Base-by-base conservation (phyloP, 2,113 vertebrate genomes). In the Stictonetta naevosa region DNA sequence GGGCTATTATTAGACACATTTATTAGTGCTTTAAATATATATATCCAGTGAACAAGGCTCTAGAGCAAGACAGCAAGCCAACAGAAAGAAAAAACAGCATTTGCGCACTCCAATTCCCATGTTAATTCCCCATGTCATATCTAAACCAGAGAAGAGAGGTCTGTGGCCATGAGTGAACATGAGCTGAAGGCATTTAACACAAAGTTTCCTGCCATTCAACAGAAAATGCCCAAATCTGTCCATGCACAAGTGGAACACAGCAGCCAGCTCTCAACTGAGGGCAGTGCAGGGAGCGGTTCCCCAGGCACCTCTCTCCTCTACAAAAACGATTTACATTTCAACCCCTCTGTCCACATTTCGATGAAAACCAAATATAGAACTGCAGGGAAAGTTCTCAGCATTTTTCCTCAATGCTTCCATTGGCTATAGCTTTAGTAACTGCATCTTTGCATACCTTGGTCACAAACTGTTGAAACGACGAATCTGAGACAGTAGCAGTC, bases 121-220 rank as follows among this genome's bases (percentile, higher is more conserved):
- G 67, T 46, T 88, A 85, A 88, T n/a, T 85, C 67, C 50, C 84
- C 56, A 11, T 90, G 88, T 74, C 64, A 90, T 85, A 88, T 88
- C 79, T 75, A 92, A 96, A 83, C 56, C 92, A 90, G 88, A 34
- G 79, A 90, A 96, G 95, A 94, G 1, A 72, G 87, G 67, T 84
- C 33, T 64, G 83, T 75, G 69, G 91, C 82, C 91, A 91, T 67
- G 18, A 80, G 44, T 5, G 72, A 94, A 86, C 34, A 88, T 1
- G 46, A 94, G 69, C 4, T 42, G 86, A 92, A 74, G 88, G 69
- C 50, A 52, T 72, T 74, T 40, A 48, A 53, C 18, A 91, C 56
- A 28, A 69, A 83, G 63, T 59, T 83, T 84, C 31, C 25, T 29
- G 44, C 48, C 48, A 53, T 50, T 36, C 38, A 80, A 33, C 25